Conservation (phyloP, 2,888 invertebrate genomes). For the Altica lythri region DNA sequence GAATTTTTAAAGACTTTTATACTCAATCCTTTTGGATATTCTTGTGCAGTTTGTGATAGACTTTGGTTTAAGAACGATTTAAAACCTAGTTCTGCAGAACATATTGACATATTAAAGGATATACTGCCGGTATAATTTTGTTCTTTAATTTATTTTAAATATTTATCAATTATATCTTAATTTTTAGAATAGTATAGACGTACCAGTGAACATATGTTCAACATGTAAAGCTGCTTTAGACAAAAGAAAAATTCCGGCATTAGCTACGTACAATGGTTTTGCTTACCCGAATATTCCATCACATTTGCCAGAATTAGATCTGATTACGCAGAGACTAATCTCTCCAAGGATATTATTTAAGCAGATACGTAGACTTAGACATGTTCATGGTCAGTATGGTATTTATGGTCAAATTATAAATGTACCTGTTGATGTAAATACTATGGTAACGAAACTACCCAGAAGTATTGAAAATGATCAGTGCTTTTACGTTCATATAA, state of each 20-base stretch:
- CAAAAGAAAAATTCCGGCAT: conserved; percentile 13
- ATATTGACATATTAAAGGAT: not conserved
- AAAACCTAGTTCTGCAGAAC: not conserved
- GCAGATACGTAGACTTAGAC: conserved; percentile 27
- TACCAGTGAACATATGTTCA: conserved; percentile 14
- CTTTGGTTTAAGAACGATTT: conserved; percentile 36
- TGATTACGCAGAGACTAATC: conserved; percentile 39
- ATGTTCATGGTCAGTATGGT: conserved; percentile 43
- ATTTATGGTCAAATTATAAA: conserved; percentile 46
- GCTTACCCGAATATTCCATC: conserved; percentile 36
- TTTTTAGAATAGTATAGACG: conserved; percentile 2
- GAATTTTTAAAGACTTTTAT: not conserved
- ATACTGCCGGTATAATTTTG: not conserved
- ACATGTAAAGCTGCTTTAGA: conserved; percentile 16
- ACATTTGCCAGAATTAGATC: conserved; percentile 30
- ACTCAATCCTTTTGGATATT: conserved; percentile 27
- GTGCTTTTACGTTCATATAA: too few species aligned
- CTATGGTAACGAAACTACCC: conserved; percentile 33
- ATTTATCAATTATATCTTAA: not conserved
- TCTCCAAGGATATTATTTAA: conserved; percentile 36
- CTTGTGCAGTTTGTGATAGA: conserved; percentile 35
- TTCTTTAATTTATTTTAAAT: not conserved
- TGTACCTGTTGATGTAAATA: conserved; percentile 38
- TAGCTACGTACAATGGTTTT: conserved; percentile 38
- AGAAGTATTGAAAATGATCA: conserved; percentile 21